Evolutionary conservation across 2,888 invertebrate species (phyloP).

Genomic region (Fragum fragum): DNA sequence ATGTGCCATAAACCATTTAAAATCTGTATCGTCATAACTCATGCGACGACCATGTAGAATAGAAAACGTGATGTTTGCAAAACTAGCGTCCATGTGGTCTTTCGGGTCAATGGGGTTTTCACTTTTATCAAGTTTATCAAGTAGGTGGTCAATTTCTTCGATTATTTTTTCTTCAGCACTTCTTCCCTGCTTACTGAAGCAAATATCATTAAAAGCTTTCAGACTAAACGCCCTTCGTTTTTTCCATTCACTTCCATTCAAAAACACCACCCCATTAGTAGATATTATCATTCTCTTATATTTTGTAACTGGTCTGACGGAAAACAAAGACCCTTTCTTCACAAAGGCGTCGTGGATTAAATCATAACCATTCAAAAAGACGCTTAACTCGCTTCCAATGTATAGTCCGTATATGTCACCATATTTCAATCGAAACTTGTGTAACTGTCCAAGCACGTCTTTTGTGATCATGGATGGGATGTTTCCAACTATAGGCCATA

Average conservation of each 20-base stretch:
- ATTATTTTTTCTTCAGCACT: slow-evolving; percentile 43
- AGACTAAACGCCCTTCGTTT: slow-evolving; percentile 43
- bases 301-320: slow-evolving; percentile 11
- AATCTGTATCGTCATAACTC: slow-evolving; percentile 47
- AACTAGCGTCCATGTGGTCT: slow-evolving; percentile 44
- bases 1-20: slow-evolving; percentile 41
- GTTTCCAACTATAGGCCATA: slow-evolving; percentile 58
- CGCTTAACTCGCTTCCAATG: slow-evolving; percentile 40
- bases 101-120: slow-evolving; percentile 48
- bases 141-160: slow-evolving; percentile 47
- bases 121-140: slow-evolving; percentile 30
- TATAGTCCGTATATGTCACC: slow-evolving; percentile 59
- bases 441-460: slow-evolving; percentile 29
- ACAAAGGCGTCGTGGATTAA: slow-evolving; percentile 51
- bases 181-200: slow-evolving; percentile 35
- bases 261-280: slow-evolving; percentile 27
- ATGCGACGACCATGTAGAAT: slow-evolving; percentile 53
- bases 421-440: slow-evolving; percentile 36
- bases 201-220: slow-evolving; percentile 41
- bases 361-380: slow-evolving; percentile 56
- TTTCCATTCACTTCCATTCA: slow-evolving; percentile 49
- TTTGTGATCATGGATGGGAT: slow-evolving; percentile 34
- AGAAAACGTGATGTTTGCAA: slow-evolving; percentile 68
- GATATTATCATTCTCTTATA: slow-evolving; percentile 11
- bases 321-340: slow-evolving; percentile 47